Percentiles rank a stretch among this genome's conserved stretches.
Evolutionary conservation across 2,888 invertebrate species (phyloP).

Genomic region (Priocnemis perturbator): DNA sequence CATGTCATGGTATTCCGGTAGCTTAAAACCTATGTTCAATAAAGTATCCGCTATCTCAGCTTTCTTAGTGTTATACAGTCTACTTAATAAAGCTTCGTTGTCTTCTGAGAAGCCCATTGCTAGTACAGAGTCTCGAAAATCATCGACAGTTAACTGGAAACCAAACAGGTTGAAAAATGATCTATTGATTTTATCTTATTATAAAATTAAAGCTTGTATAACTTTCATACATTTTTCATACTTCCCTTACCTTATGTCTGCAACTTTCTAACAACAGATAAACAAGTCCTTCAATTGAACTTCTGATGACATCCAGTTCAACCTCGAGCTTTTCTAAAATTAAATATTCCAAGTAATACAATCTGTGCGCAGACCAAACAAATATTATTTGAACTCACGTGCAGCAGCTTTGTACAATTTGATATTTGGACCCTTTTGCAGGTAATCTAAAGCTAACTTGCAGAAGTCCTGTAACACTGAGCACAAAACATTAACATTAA

Average conservation of each 20-base stretch:
- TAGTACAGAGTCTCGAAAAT: conserved; percentile 76
- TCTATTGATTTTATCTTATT: conserved; percentile 16
- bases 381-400: conserved; percentile 72
- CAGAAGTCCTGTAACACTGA: conserved; percentile 85
- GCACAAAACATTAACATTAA: neutral
- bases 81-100: conserved; percentile 78
- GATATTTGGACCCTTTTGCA: conserved; percentile 81
- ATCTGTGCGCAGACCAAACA: neutral
- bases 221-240: neutral
- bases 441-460: conserved; percentile 81
- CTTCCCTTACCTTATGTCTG: conserved; percentile 79
- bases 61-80: conserved; percentile 79
- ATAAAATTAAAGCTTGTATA: neutral
- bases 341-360: conserved; percentile 2
- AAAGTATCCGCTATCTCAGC: conserved; percentile 77
- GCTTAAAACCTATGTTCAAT: conserved; percentile 73
- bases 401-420: conserved; percentile 81
- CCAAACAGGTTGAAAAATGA: neutral
- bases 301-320: conserved; percentile 77
- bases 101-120: conserved; percentile 80
- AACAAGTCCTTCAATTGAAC: conserved; percentile 84
- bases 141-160: conserved; percentile 75
- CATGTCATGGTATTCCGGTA: conserved; percentile 78
- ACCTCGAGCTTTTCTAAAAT: conserved; percentile 80
- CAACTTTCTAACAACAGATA: conserved; percentile 84